phyloP scores from a whole-genome alignment of 1,140 invertebrate species.

The Bilobella aurantiaca region DNA sequence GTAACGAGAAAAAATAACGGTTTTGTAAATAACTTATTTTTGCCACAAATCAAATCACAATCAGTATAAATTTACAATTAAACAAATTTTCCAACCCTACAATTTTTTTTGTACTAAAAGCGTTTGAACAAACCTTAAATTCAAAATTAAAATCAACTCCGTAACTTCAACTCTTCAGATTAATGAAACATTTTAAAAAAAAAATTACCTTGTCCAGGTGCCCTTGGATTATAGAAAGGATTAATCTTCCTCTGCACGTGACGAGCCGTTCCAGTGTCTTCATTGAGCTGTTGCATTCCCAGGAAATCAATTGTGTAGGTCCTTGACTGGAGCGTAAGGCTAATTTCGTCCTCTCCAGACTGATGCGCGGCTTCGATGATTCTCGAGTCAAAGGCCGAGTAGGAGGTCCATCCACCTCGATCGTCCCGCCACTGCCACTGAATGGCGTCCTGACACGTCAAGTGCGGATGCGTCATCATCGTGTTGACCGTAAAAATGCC shows the following conservation, averaged over 20 bases:
- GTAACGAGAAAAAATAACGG: too few species aligned
- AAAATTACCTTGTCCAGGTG: slow-evolving; percentile 3
- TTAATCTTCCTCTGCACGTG: slow-evolving; percentile 66
- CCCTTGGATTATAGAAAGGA: slow-evolving; percentile 25
- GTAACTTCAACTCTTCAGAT: neutral
- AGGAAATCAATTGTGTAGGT: slow-evolving; percentile 93
- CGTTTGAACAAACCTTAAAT: too few species aligned
- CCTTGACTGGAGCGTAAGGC: slow-evolving; percentile 74
- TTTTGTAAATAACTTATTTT: too few species aligned
- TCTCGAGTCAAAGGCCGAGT: slow-evolving; percentile 59
- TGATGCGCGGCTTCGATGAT: slow-evolving; percentile 84
- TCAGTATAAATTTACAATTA: too few species aligned
- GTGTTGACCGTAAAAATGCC: slow-evolving; percentile 88
- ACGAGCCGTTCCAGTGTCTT: slow-evolving; percentile 86
- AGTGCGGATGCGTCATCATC: slow-evolving; percentile 65
- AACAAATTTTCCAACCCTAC: too few species aligned
- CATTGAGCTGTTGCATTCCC: slow-evolving; percentile 96
- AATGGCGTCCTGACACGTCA: slow-evolving; percentile 51
- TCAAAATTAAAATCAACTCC: too few species aligned
- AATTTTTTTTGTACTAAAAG: too few species aligned
- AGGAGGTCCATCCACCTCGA: slow-evolving; percentile 59
- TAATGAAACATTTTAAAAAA: slow-evolving; percentile 1
- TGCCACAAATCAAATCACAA: too few species aligned
- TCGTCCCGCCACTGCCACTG: slow-evolving; percentile 95
- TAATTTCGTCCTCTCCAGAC: slow-evolving; percentile 88